Conservation (phyloP, 2,113 vertebrate species). For the Probosciger aterrimus region DNA sequence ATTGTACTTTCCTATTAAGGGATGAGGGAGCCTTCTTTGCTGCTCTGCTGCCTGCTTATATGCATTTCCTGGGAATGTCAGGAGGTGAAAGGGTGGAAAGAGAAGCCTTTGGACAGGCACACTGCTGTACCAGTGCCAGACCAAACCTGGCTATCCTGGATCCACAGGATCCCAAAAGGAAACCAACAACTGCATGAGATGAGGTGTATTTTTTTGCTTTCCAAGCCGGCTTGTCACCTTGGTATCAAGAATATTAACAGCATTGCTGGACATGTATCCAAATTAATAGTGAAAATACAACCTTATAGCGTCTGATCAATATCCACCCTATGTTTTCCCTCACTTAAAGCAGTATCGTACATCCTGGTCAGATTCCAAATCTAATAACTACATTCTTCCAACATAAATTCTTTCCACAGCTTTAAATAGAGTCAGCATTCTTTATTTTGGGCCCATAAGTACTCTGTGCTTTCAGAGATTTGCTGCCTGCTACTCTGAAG, state of each 20-base stretch:
- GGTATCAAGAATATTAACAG: neutral
- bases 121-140: neutral
- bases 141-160: neutral
- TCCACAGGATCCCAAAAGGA: neutral
- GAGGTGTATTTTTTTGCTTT: neutral
- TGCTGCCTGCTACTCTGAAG: neutral
- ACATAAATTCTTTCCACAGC: neutral
- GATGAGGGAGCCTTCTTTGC: neutral
- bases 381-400: neutral
- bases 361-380: neutral
- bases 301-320: neutral
- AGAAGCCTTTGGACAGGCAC: neutral
- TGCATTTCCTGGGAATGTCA: neutral
- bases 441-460: neutral
- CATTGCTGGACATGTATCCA: rapidly evolving
- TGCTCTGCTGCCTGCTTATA: neutral
- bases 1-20: neutral
- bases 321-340: neutral
- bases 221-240: neutral
- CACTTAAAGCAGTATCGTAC: neutral
- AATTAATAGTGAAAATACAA: neutral
- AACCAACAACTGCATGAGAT: rapidly evolving
- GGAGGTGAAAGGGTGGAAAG: neutral
- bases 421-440: neutral
- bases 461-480: neutral